These are phyloP conservation scores for Hirtodrosophila histrioides DNA, from an alignment of 2,888 invertebrate genomes.

Conservation along the genomic window DNA sequence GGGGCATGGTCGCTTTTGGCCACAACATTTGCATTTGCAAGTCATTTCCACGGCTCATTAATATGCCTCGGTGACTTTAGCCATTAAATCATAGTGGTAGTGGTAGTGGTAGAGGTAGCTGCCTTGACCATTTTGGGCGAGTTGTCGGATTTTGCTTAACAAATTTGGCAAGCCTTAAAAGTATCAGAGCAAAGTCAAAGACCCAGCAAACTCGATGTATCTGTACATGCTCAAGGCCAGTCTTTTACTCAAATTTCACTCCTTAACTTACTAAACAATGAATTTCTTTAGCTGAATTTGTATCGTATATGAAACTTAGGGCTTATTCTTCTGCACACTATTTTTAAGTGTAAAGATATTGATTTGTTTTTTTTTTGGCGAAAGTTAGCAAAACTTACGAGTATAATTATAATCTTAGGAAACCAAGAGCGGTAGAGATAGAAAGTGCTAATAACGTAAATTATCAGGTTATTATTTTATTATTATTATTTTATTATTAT, in stretches of 20 bases:
- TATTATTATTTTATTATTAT: too few species aligned
- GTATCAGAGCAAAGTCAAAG: conserved; percentile 41
- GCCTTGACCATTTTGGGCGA: conserved; percentile 58
- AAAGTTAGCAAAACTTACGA: not conserved
- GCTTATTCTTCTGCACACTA: not conserved
- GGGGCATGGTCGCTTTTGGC: conserved; percentile 7
- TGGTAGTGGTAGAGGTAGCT: conserved; percentile 7
- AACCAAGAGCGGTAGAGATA: too few species aligned
- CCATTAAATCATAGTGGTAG: conserved; percentile 64
- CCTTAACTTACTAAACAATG: conserved; percentile 1
- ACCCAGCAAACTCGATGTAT: conserved; percentile 22
- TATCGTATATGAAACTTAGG: conserved; percentile 1
- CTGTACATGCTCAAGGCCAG: conserved; percentile 43
- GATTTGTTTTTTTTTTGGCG: conserved; percentile 17
- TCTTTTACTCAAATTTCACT: conserved; percentile 10
- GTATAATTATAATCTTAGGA: not conserved
- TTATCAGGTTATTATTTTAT: too few species aligned
- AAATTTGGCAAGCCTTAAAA: conserved; percentile 42
- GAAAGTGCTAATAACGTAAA: not conserved
- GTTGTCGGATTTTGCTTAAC: conserved; percentile 27
- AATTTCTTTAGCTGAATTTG: conserved; percentile 11
- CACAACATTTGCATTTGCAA: conserved; percentile 21
- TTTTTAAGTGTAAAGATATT: conserved; percentile 19
- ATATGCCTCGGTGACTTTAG: conserved; percentile 50
- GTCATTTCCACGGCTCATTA: conserved; percentile 54